phyloP scores from a whole-genome alignment of 2,797 vertebrate genomes.

The Rhadinocentrus ornatus region DNA sequence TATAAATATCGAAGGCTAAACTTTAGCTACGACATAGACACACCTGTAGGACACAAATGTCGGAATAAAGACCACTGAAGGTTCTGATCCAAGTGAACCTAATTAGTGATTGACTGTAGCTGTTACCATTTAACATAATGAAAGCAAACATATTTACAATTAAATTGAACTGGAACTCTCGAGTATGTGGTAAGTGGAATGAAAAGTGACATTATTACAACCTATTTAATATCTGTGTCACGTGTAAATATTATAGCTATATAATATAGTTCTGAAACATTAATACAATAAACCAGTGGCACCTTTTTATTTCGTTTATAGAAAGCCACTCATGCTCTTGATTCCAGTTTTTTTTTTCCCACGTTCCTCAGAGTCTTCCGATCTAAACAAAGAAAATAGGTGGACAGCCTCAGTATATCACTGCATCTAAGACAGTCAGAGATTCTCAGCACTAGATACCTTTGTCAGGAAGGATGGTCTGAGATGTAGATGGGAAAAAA shows the following conservation, averaged over 20 bases:
- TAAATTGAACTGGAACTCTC: background rate
- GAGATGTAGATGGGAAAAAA: background rate
- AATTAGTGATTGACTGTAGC: background rate
- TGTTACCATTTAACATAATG: background rate
- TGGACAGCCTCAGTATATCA: background rate
- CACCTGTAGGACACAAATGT: constrained; percentile 20
- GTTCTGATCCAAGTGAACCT: constrained; percentile 4
- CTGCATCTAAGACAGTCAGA: background rate
- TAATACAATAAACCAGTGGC: no score
- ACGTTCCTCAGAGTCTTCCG: background rate
- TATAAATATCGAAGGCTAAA: constrained; percentile 63
- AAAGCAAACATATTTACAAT: background rate
- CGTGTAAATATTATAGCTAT: no score
- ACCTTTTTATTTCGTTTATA: background rate
- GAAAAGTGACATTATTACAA: background rate
- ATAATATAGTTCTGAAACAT: no score
- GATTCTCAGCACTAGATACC: background rate
- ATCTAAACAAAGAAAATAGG: background rate
- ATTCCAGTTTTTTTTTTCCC: background rate
- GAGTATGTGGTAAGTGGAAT: background rate
- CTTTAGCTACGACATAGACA: constrained; percentile 39
- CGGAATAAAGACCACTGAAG: constrained; percentile 14
- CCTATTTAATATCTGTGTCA: background rate
- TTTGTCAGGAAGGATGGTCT: background rate
- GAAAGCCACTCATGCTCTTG: background rate